These are phyloP conservation scores for Nyctalus aviator DNA, from an alignment of 2,797 vertebrate genomes.

Conservation along the genomic window DNA sequence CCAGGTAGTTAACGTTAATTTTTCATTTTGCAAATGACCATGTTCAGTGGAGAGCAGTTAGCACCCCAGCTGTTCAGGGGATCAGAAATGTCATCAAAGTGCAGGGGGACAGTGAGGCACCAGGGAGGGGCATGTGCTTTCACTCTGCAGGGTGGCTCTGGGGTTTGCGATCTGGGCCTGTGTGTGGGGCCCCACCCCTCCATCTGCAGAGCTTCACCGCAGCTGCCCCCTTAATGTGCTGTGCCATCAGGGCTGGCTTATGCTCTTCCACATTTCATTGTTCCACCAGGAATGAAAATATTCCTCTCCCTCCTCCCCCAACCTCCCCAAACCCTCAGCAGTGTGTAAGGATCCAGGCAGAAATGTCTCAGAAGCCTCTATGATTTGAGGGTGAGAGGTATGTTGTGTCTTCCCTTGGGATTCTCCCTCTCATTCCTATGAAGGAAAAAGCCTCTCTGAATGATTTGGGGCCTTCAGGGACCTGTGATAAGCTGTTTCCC, in stretches of 20 bases:
- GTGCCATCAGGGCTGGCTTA: neutral
- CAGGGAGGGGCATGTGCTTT: neutral
- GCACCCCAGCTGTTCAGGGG: neutral
- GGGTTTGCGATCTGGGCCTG: neutral
- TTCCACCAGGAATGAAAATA: neutral
- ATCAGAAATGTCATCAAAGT: neutral
- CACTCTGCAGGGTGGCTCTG: neutral
- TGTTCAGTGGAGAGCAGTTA: neutral
- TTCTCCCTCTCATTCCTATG: neutral
- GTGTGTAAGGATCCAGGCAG: neutral
- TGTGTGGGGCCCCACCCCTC: accelerated
- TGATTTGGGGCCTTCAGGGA: neutral
- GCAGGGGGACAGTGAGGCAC: accelerated
- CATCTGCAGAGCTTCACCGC: neutral
- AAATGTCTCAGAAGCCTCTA: neutral
- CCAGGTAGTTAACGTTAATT: neutral
- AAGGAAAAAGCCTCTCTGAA: neutral
- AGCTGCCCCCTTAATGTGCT: neutral
- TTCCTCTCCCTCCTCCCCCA: neutral
- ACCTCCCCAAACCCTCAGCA: neutral
- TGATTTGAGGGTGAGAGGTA: neutral
- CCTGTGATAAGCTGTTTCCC: neutral
- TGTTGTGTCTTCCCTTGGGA: neutral
- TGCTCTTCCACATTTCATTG: neutral
- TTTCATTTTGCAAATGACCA: neutral